These are phyloP conservation scores for Isichthys henryi DNA, from an alignment of 2,113 vertebrate genomes.

Conservation along the genomic window DNA sequence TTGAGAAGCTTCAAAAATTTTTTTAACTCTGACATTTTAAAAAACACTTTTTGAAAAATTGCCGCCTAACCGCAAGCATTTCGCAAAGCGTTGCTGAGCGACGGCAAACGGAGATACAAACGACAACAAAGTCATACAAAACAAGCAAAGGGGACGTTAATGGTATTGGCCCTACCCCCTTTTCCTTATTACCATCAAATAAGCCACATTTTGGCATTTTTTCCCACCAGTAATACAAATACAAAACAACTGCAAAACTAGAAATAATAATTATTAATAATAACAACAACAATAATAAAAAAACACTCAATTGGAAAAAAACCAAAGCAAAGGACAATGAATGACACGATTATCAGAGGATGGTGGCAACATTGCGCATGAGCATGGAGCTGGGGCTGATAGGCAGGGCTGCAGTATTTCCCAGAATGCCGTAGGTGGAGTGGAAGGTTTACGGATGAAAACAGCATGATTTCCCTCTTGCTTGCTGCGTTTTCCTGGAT, in stretches of 20 bases:
- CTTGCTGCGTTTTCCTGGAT: not conserved
- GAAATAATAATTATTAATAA: slow-evolving; percentile 27
- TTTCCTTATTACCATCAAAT: slow-evolving; percentile 7
- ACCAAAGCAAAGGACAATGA: slow-evolving; percentile 33
- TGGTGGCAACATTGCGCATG: slow-evolving; percentile 33
- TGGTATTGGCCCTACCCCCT: not conserved
- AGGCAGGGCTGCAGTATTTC: slow-evolving; percentile 33
- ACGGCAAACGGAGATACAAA: not conserved
- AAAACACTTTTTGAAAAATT: slow-evolving; percentile 35
- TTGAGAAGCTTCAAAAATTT: slow-evolving; percentile 48
- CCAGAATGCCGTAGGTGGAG: slow-evolving; percentile 24
- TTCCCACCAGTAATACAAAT: slow-evolving; percentile 35
- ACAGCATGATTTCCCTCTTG: not conserved
- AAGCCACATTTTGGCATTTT: slow-evolving; percentile 24
- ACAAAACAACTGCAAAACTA: slow-evolving; percentile 24
- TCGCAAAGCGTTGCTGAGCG: not conserved
- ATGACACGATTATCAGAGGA: slow-evolving; percentile 36
- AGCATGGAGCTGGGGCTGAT: slow-evolving; percentile 31
- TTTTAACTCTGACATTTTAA: slow-evolving; percentile 20
- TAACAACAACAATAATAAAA: slow-evolving; percentile 24
- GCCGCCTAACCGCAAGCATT: not conserved
- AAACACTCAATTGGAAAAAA: slow-evolving; percentile 29
- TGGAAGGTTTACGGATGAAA: slow-evolving; percentile 1
- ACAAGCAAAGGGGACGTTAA: slow-evolving; percentile 3
- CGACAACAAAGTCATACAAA: not conserved